Evolutionary conservation across 2,113 vertebrate genomes (phyloP), one percentile per base, ranked within the genome.

Genomic region (Phasianus colchicus): DNA sequence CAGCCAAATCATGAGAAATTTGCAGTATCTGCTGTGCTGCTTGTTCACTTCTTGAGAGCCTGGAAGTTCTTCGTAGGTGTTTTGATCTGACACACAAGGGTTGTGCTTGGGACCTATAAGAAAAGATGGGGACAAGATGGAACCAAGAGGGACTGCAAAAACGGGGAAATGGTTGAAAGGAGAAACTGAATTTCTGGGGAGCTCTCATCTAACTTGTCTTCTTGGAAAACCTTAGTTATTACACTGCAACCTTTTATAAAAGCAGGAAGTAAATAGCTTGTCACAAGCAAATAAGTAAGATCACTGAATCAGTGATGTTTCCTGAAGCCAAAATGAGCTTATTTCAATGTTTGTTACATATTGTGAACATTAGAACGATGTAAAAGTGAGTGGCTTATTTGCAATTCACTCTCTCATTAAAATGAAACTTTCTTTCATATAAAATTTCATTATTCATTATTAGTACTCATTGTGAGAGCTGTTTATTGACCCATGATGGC

Each of bases 381-480:
- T 93, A 40, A 10, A 74, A 87, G 69, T 52, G 55, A 66, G 78
- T 66, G 30, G 13, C 52, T 86, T 94, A 61, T 88, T 96, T 90
- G 70, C 52, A 93, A 55, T 64, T 73, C 76, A n/a, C 75, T 75
- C 30, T 64, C 42, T 50, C 72, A 61, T 89, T 93, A 94, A 90
- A 96, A 81, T 21, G 1, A 13, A 71, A 57, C n/a, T 86, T 92
- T 85, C n/a, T 24, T 83, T 88, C 65, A 38, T 43, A 42, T 55
- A 48, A 79, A 78, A 74, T 66, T 32, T 81, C 69, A 45, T 85
- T 92, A 64, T 81, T 88, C 47, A 6, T 71, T 92, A 38, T 45
- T 78, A 83, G 69, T 58, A 5, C 60, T 80, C 78, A 32, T 21
- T 17, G 60, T 71, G 85, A 81, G 85, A 95, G 47, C 78, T 65